Conservation (phyloP, 1,140 invertebrate species). For the Bombus affinis region DNA sequence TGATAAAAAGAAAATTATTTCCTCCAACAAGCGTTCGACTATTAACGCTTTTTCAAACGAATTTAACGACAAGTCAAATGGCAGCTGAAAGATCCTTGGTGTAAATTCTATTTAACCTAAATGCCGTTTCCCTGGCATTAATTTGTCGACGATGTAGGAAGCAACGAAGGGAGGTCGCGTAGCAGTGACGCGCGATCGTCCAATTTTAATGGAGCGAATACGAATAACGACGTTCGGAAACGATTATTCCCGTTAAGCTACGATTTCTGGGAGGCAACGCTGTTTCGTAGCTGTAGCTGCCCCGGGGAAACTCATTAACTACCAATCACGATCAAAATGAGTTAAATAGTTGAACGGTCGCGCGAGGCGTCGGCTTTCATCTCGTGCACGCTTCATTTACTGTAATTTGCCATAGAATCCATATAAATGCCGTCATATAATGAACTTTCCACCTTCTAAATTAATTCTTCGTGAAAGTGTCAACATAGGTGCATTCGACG, state of each 20-base stretch:
- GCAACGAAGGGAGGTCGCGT: background rate
- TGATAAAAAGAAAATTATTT: no score
- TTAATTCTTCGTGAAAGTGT: background rate
- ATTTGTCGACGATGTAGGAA: background rate
- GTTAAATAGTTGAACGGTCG: constrained; percentile 25
- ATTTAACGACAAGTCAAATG: background rate
- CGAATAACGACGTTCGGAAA: constrained; percentile 22
- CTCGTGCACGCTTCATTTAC: background rate
- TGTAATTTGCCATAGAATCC: constrained; percentile 11
- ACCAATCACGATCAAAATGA: constrained; percentile 34
- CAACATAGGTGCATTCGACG: background rate
- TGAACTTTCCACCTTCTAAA: background rate
- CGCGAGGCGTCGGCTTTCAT: constrained; percentile 7
- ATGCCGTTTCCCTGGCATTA: background rate
- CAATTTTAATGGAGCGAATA: constrained; percentile 17
- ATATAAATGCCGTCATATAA: background rate
- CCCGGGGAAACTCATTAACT: constrained; percentile 22
- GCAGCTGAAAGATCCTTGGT: background rate
- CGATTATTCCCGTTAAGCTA: constrained; percentile 17
- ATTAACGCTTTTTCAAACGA: background rate
- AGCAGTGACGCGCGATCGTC: background rate
- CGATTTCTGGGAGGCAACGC: constrained; percentile 13
- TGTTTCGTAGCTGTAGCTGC: constrained; percentile 24
- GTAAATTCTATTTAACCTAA: background rate
- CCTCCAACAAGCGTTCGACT: accelerated